Base-by-base conservation (phyloP, 2,797 vertebrate genomes). In the Ciconia nigra region DNA sequence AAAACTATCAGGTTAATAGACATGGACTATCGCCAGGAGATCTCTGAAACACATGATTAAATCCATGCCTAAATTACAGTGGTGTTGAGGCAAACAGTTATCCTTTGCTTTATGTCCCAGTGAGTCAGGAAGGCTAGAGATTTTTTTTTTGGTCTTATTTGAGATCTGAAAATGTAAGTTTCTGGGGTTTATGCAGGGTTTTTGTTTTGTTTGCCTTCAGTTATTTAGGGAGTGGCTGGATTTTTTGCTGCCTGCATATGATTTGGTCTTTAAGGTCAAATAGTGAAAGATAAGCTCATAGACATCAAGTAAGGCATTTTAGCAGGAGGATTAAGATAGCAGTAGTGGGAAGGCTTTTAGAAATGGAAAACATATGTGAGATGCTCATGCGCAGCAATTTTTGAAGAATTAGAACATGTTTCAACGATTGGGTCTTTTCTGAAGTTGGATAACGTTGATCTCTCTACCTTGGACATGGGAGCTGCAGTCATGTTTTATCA, bases 11-110 rank as follows among this genome's bases (percentile, higher is more conserved):
- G 22, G 8, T 66, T 52, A 61, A 7, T 31, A 46, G 31, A 14
- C 25, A 2, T 0, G 3, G 21, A 26, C 11, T 79, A 3, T n/a
- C 49, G 11, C 24, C 57, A 66, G 37, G 35, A 52, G 6, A 33
- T 62, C 42, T 79, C 31, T 86, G 31, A 70, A 54, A 61, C 0
- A 0, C 2, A 2, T 20, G 12, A 21, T 70, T 67, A 29, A 95
- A 73, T 66, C 52, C 2, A 14, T 54, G 13, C 33, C 33, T 77
- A 7, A 73, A 39, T 59, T 44, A 76, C 18, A 16, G 9, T 11
- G 49, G 7, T 42, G 41, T 29, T 35, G 44, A 59, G 28, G 55
- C 35, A 82, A 44, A n/a, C 20, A 21, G 9, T 67, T 57, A 15
- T 17, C 21, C 13, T 58, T 66, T 41, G 21, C 47, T 41, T 72